phyloP scores from a whole-genome alignment of 2,797 vertebrate species.

The Lepidocolaptes lacrymiger region DNA sequence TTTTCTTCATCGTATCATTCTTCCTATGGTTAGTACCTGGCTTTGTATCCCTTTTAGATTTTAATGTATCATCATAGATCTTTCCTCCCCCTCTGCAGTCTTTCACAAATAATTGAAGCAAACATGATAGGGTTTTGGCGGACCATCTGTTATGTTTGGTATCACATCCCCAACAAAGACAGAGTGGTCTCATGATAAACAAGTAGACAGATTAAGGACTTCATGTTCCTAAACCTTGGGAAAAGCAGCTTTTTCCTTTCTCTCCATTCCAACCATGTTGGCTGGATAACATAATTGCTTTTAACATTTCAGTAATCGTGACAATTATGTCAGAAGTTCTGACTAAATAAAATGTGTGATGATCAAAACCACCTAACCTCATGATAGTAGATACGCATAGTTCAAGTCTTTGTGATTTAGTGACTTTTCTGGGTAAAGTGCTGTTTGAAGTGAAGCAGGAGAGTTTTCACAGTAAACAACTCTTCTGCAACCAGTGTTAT shows the following conservation, averaged over 20 bases:
- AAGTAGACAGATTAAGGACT: constrained; percentile 51
- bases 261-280: background rate
- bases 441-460: background rate
- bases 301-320: background rate
- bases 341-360: constrained; percentile 8
- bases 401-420: background rate
- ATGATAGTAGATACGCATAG: background rate
- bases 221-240: constrained; percentile 19
- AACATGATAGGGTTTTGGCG: background rate
- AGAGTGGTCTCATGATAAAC: constrained; percentile 40
- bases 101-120: constrained; percentile 47
- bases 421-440: background rate
- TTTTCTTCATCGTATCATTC: background rate
- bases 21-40: background rate
- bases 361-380: background rate
- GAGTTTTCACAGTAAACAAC: background rate
- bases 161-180: constrained; percentile 7
- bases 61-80: background rate
- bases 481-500: background rate
- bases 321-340: background rate
- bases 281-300: background rate
- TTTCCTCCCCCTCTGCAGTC: background rate
- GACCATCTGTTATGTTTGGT: constrained; percentile 46
- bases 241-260: background rate
- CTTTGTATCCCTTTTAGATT: background rate